These are phyloP conservation scores for Xestia c-nigrum DNA, from an alignment of 2,888 invertebrate species.

Conservation along the genomic window DNA sequence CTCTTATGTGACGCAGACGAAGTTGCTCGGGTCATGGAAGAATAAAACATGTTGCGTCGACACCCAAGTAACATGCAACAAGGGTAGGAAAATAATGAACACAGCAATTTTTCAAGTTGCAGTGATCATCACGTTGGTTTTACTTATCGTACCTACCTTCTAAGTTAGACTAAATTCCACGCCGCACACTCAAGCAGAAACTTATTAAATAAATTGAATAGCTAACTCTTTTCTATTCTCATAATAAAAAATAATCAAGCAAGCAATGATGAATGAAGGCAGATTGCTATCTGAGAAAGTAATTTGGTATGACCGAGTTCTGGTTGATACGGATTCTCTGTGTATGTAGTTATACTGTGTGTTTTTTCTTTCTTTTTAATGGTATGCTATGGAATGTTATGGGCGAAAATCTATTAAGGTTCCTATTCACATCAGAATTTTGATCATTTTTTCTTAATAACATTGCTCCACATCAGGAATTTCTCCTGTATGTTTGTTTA, in stretches of 20 bases:
- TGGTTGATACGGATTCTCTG: constrained; percentile 5
- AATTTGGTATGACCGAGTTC: constrained; percentile 49
- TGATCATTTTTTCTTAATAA: too few species aligned
- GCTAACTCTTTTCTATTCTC: constrained; percentile 44
- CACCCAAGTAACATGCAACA: too few species aligned
- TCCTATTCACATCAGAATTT: neutral
- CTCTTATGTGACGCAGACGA: too few species aligned
- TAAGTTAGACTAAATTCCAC: too few species aligned
- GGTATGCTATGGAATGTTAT: neutral
- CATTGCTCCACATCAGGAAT: too few species aligned
- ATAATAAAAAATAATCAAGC: constrained; percentile 49
- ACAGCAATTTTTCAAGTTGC: too few species aligned
- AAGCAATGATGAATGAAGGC: constrained; percentile 46
- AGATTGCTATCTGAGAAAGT: constrained; percentile 57
- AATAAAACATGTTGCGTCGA: too few species aligned
- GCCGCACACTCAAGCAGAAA: constrained; percentile 11
- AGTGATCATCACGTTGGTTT: neutral
- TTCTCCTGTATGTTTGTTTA: too few species aligned
- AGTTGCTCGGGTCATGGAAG: too few species aligned
- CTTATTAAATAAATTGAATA: constrained; percentile 33
- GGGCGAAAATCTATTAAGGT: constrained; percentile 3
- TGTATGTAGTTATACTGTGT: neutral
- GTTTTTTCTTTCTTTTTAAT: constrained; percentile 1
- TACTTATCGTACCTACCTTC: neutral
- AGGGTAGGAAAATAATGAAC: neutral